Percentiles rank a stretch among this genome's conserved stretches.
phyloP scores from a whole-genome alignment of 2,113 vertebrate species.

The Neolamprologus hecqui region DNA sequence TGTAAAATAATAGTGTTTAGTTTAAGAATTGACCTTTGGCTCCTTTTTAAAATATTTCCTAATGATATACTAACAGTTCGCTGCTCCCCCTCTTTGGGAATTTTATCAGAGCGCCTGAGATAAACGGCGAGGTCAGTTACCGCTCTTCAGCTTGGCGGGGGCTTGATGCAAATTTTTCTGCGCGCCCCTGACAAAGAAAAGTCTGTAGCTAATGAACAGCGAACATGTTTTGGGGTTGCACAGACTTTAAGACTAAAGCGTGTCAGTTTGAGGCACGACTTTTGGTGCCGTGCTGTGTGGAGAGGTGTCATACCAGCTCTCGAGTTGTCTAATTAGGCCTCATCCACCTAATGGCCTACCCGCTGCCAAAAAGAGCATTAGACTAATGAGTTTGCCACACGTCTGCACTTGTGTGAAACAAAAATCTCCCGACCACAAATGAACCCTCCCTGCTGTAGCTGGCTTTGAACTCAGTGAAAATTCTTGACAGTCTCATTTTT shows the following conservation, averaged over 20 bases:
- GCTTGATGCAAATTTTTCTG: neutral
- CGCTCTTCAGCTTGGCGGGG: neutral
- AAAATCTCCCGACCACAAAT: neutral
- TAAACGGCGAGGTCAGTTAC: neutral
- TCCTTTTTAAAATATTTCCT: neutral
- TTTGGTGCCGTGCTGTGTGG: neutral
- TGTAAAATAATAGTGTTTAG: neutral
- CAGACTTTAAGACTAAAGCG: neutral
- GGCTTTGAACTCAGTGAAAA: neutral
- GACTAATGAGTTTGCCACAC: neutral
- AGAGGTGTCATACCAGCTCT: neutral
- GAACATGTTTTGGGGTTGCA: neutral
- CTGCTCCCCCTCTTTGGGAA: neutral
- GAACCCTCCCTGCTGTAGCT: neutral
- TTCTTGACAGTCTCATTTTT: neutral
- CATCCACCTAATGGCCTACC: neutral
- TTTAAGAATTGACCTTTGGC: neutral
- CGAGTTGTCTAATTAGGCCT: neutral
- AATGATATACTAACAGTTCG: neutral
- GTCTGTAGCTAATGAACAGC: neutral
- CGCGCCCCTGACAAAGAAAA: neutral
- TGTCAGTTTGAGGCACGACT: neutral
- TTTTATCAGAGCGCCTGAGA: neutral
- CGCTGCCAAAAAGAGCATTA: constrained; percentile 18
- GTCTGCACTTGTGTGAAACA: neutral